These are phyloP conservation scores for Esox niger DNA, from an alignment of 2,113 vertebrate species.

Conservation along the genomic window DNA sequence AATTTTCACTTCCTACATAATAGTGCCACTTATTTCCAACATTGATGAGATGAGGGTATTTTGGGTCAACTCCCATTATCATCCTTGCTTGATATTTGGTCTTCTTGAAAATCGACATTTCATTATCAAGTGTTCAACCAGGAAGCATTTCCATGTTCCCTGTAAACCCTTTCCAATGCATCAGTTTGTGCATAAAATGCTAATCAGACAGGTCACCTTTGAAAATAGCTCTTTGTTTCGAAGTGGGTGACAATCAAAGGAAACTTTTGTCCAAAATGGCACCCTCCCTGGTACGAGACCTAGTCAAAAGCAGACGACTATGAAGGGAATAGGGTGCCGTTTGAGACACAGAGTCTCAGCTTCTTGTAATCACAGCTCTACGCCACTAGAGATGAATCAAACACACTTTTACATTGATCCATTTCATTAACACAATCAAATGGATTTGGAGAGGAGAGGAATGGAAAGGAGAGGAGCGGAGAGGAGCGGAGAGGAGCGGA, in stretches of 20 bases:
- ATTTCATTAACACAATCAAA: too few relatives aligned
- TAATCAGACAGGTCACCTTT: slow-evolving; percentile 39
- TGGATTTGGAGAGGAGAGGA: neutral
- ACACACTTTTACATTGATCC: too few relatives aligned
- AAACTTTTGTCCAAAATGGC: slow-evolving; percentile 21
- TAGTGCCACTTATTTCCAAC: slow-evolving; percentile 36
- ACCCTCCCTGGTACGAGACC: slow-evolving; percentile 26
- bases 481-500: too few relatives aligned
- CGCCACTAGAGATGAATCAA: too few relatives aligned
- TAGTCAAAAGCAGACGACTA: neutral
- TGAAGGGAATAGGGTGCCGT: neutral
- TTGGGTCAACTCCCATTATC: slow-evolving; percentile 46
- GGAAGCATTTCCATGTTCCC: too few relatives aligned
- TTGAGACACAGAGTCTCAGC: too few relatives aligned
- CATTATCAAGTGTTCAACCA: slow-evolving; percentile 6
- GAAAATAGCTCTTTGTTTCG: slow-evolving; percentile 38
- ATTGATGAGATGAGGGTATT: slow-evolving; percentile 38
- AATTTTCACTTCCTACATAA: slow-evolving; percentile 45
- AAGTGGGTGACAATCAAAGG: slow-evolving; percentile 51
- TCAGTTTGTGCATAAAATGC: slow-evolving; percentile 35
- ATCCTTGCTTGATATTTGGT: neutral
- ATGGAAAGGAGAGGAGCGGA: neutral
- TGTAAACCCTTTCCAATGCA: too few relatives aligned
- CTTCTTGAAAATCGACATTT: slow-evolving; percentile 29
- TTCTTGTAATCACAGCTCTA: too few relatives aligned